Evolutionary conservation across 2,797 vertebrate species (phyloP), one percentile per base, ranked within the genome.

Genomic region (Schizothorax lantsangensis): DNA sequence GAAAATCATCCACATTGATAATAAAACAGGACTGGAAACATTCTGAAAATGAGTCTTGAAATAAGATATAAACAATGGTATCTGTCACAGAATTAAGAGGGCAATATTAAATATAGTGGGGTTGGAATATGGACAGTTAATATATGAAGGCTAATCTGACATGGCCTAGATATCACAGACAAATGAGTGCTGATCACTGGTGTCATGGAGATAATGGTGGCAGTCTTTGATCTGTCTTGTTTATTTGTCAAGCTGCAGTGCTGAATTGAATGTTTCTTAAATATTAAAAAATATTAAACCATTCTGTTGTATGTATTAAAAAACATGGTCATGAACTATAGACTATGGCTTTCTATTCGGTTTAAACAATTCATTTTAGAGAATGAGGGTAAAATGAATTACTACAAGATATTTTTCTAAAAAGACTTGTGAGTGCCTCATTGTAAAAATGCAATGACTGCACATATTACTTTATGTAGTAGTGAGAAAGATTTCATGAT

Each of bases 191-290:
- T 73, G 40, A 38, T 47, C 40, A 64, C 68, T 81, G 68, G 26
- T 81, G 21, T 38, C 33, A 15, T 74, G 43, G 40, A n/a, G 62
- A 71, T 71, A 33, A 73, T 81, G 81, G 49, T 72, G 69, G 21
- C 81, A 38, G 36, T 81, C 30, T 80, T 69, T 85, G 47, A 79
- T 85, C 62, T 69, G 71, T 17, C 47, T 69, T 54, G 21, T 79
- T 69, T 71, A 79, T 36, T 69, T 79, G 21, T 52, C 45, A 66
- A 66, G 30, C n/a, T 57, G 17, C 64, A 36, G 17, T 21, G 17
- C 36, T n/a, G 19, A 59, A 59, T 79, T 83, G 0, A 11, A 26
- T 19, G 8, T 26, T 79, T 77, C 52, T 21, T n/a, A 1, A 14
- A n/a, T 62, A 33, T 47, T 71, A 36, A 71, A n/a, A 33, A 40